A percentile compares a stretch with the other conserved stretches of the same genome.
These are phyloP conservation scores for Leptothorax acervorum DNA, from an alignment of 2,888 invertebrate species.

Conservation along the genomic window DNA sequence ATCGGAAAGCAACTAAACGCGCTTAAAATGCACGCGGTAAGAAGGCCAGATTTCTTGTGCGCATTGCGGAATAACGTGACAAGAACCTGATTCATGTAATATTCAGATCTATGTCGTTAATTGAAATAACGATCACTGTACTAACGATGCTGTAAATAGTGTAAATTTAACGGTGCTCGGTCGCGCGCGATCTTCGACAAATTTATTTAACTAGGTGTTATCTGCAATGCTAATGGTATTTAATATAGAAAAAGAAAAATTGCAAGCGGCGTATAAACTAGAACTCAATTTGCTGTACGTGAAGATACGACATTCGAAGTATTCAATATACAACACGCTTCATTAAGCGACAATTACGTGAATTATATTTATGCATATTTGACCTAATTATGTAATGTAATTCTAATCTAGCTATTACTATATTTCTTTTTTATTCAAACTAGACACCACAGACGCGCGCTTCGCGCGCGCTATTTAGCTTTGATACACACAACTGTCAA, in stretches of 20 bases:
- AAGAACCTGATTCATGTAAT: slow-evolving; percentile 16
- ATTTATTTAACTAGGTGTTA: not conserved
- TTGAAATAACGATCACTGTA: slow-evolving; percentile 9
- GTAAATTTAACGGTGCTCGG: not conserved
- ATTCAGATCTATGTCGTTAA: not conserved
- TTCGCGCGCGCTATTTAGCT: no score
- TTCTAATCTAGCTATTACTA: not conserved
- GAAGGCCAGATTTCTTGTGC: slow-evolving; percentile 2
- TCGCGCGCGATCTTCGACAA: not conserved
- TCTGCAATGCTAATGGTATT: not conserved
- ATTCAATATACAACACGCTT: not conserved
- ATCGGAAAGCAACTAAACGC: not conserved
- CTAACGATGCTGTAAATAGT: not conserved
- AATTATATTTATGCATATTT: not conserved
- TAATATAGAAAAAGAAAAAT: slow-evolving; percentile 1
- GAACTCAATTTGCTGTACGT: not conserved
- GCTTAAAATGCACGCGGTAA: not conserved
- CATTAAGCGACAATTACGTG: not conserved
- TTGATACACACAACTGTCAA: no score
- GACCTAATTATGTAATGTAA: not conserved
- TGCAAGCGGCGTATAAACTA: not conserved
- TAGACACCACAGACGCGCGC: no score
- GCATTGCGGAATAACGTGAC: not conserved
- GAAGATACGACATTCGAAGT: not conserved
- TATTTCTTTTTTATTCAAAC: not conserved